phyloP scores from a whole-genome alignment of 92 coral and sea anemone genomes.

The Chrysogorgia sp. region DNA sequence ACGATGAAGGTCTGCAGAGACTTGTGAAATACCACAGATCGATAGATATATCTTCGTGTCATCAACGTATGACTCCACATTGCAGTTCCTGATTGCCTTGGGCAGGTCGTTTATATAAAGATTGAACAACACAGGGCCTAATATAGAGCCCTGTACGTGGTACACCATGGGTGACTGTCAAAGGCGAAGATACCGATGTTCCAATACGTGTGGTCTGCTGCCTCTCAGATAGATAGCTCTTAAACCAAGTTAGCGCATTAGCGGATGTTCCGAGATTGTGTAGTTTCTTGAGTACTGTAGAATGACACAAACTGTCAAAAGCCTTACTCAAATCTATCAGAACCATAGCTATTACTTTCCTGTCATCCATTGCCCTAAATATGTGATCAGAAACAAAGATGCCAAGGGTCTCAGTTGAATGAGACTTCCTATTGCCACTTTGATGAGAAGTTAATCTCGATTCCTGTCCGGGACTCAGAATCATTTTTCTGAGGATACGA shows the following conservation, averaged over 20 bases:
- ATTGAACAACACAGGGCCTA: slow-evolving; percentile 49
- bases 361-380: slow-evolving; percentile 39
- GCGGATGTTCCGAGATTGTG: slow-evolving; percentile 2
- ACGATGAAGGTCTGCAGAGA: slow-evolving; percentile 38
- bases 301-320: slow-evolving; percentile 51
- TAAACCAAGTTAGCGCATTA: slow-evolving; percentile 32
- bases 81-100: slow-evolving; percentile 15
- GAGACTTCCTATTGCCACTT: slow-evolving; percentile 41
- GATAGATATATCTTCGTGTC: slow-evolving; percentile 50
- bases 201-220: slow-evolving; percentile 25
- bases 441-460: slow-evolving; percentile 27
- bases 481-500: too few relatives aligned
- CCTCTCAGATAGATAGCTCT: slow-evolving; percentile 43
- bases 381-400: slow-evolving; percentile 24
- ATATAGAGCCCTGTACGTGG: slow-evolving; percentile 60
- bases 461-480: too few relatives aligned
- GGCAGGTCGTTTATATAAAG: slow-evolving; percentile 54
- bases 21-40: neutral
- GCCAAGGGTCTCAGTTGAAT: slow-evolving; percentile 45
- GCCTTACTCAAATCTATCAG: slow-evolving; percentile 54
- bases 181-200: slow-evolving; percentile 28
- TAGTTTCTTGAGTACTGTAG: slow-evolving; percentile 15
- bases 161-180: slow-evolving; percentile 45
- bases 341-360: slow-evolving; percentile 50
- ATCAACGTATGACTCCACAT: slow-evolving; percentile 20